A percentile compares a stretch with the other conserved stretches of the same genome.
These are phyloP conservation scores for Delia radicum DNA, from an alignment of 1,140 invertebrate species.

Conservation along the genomic window DNA sequence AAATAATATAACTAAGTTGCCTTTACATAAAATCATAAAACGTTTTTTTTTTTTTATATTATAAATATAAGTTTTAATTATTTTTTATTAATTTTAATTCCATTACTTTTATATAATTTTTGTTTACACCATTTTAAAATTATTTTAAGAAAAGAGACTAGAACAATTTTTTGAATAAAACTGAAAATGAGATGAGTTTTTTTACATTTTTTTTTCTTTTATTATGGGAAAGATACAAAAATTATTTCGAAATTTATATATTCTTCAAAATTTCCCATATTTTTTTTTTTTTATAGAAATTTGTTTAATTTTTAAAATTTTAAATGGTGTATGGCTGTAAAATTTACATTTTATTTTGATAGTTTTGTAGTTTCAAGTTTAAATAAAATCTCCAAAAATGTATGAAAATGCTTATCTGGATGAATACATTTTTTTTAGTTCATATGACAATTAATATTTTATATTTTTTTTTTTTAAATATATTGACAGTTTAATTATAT, in stretches of 20 bases:
- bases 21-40: conserved; percentile 23
- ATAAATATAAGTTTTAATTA: background rate
- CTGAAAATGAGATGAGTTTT: background rate
- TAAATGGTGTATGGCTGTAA: background rate
- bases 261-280: background rate
- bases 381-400: background rate
- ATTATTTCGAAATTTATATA: too few species aligned
- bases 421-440: background rate
- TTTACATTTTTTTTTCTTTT: background rate
- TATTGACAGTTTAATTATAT: background rate
- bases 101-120: conserved; percentile 14
- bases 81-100: conserved; percentile 3
- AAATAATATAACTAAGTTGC: conserved; percentile 23
- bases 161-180: too few species aligned
- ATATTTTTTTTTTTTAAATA: background rate
- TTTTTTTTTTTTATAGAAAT: background rate
- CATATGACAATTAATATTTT: background rate
- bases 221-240: too few species aligned
- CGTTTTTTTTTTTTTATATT: background rate
- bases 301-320: background rate
- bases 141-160: background rate
- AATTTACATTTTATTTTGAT: background rate
- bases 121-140: background rate
- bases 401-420: background rate
- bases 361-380: background rate